phyloP scores from a whole-genome alignment of 2,113 vertebrate species.

The Carollia perspicillata region DNA sequence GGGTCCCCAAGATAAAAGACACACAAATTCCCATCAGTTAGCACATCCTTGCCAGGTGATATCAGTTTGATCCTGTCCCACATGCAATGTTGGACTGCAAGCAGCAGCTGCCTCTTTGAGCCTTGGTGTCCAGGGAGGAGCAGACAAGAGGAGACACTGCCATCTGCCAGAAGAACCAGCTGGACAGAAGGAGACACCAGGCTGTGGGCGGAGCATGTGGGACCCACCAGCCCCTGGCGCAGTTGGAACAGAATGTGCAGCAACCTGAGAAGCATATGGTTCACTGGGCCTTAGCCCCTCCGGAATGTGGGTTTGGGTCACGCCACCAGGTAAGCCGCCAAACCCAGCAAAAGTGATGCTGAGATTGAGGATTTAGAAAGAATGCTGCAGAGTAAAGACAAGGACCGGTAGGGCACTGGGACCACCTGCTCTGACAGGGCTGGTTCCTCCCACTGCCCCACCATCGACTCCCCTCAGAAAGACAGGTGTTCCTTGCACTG shows the following conservation, averaged over 20 bases:
- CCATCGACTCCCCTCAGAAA: too few species aligned
- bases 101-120: not conserved
- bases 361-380: not conserved
- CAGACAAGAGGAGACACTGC: too few species aligned
- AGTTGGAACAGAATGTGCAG: not conserved
- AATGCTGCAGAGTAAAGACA: not conserved
- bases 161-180: too few species aligned
- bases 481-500: not conserved
- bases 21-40: not conserved
- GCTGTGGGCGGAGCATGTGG: not conserved
- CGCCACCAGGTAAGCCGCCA: not conserved
- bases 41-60: not conserved
- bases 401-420: not conserved
- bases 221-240: not conserved
- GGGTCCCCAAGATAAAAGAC: not conserved
- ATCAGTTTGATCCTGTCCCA: not conserved
- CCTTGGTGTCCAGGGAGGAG: not conserved
- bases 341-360: not conserved
- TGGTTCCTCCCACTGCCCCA: too few species aligned
- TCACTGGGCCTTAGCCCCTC: not conserved
- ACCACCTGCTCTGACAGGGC: too few species aligned
- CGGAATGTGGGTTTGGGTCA: not conserved
- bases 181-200: not conserved
- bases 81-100: not conserved
- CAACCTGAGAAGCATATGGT: too few species aligned